These are phyloP conservation scores for Magallana nippona DNA, from an alignment of 2,888 invertebrate genomes.

Conservation along the genomic window DNA sequence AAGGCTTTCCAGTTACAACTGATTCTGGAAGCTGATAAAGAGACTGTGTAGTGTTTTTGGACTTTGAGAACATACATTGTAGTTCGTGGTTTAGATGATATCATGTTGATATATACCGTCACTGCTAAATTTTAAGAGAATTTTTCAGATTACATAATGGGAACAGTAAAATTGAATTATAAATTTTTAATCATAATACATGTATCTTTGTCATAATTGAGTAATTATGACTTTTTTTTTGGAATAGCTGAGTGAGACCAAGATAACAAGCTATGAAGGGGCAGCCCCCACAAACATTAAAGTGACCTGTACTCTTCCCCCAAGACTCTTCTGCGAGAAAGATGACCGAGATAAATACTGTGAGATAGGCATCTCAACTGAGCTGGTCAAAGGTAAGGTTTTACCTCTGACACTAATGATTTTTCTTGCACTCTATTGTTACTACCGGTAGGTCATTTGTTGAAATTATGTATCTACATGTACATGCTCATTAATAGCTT, in stretches of 20 bases:
- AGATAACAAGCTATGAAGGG: constrained; percentile 61
- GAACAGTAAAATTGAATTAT: not conserved
- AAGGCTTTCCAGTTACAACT: no score
- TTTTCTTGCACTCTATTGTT: not conserved
- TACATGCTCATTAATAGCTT: no score
- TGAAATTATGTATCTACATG: no score
- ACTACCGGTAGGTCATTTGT: no score
- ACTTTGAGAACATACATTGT: no score
- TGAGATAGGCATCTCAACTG: constrained; percentile 43
- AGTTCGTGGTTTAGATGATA: no score
- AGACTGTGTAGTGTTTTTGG: no score
- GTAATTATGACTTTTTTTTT: not conserved
- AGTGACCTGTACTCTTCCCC: constrained; percentile 56
- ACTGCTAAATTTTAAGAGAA: no score
- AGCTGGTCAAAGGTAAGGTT: constrained; percentile 22
- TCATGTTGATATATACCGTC: no score
- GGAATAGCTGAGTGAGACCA: constrained; percentile 55
- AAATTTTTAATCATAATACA: no score
- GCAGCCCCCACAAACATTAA: constrained; percentile 47
- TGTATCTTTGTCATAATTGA: not conserved
- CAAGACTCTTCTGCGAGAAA: constrained; percentile 57
- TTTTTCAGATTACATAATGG: no score
- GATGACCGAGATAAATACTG: constrained; percentile 61
- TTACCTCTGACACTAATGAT: not conserved
- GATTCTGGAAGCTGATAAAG: no score